Evolutionary conservation across 2,888 invertebrate genomes (phyloP).

Genomic region (Timandra comae): DNA sequence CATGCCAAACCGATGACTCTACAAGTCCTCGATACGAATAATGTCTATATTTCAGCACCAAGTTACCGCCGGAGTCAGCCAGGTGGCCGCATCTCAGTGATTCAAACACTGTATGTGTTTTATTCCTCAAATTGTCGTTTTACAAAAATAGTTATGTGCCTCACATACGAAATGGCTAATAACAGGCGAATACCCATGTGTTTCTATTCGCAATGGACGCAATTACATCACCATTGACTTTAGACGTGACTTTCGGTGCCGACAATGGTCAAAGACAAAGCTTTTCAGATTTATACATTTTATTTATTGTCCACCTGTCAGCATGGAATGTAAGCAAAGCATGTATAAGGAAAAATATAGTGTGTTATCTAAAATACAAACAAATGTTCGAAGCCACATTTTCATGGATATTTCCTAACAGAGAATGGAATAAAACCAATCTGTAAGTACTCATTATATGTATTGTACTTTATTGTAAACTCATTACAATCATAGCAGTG

Average conservation of each 20-base stretch:
- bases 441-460: too few species aligned
- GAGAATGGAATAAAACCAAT: too few species aligned
- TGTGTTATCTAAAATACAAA: too few species aligned
- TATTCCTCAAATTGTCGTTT: slow-evolving; percentile 31
- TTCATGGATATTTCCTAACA: too few species aligned
- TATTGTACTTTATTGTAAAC: too few species aligned
- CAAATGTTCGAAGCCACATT: too few species aligned
- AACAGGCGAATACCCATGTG: slow-evolving; percentile 34
- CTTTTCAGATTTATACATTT: too few species aligned
- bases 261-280: slow-evolving; percentile 4
- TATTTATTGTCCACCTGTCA: too few species aligned
- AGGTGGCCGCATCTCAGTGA: slow-evolving; percentile 27
- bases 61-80: slow-evolving; percentile 6
- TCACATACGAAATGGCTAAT: slow-evolving; percentile 60
- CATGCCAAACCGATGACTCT: slow-evolving; percentile 19
- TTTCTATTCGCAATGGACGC: slow-evolving; percentile 22
- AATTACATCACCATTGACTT: slow-evolving; percentile 41
- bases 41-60: slow-evolving; percentile 3
- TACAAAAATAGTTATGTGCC: slow-evolving; percentile 47
- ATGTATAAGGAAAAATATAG: too few species aligned
- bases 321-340: too few species aligned
- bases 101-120: slow-evolving; percentile 23
- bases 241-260: slow-evolving; percentile 27
- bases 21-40: slow-evolving; percentile 7
- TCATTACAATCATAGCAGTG: too few species aligned